Conservation (phyloP, 1,140 invertebrate genomes). For the Copidosoma floridanum region DNA sequence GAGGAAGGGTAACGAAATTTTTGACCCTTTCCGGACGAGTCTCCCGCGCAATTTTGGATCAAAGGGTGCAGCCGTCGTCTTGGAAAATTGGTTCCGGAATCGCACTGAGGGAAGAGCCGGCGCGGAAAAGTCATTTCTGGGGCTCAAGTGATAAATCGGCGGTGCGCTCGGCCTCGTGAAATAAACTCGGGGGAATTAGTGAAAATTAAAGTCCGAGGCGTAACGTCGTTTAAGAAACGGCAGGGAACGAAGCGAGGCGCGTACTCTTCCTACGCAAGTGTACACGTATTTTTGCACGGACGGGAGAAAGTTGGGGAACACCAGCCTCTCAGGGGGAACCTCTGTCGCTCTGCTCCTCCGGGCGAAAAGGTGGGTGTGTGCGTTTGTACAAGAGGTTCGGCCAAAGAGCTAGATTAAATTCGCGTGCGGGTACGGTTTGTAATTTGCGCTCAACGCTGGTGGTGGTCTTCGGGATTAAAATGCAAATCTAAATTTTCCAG, state of each 20-base stretch:
- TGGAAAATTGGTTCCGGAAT: too few species aligned
- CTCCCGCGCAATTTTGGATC: too few species aligned
- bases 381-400: too few species aligned
- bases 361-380: conserved; percentile 8
- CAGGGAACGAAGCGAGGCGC: not conserved
- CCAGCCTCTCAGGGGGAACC: not conserved
- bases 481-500: conserved; percentile 46
- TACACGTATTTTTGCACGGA: too few species aligned
- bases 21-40: too few species aligned
- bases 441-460: conserved; percentile 32
- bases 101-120: too few species aligned
- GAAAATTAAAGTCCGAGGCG: conserved; percentile 11
- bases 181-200: not conserved
- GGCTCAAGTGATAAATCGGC: too few species aligned
- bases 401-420: conserved; percentile 40
- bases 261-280: too few species aligned
- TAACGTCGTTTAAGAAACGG: not conserved
- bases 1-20: too few species aligned
- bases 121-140: too few species aligned
- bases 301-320: not conserved
- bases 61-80: too few species aligned
- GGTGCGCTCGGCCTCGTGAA: too few species aligned
- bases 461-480: conserved; percentile 38
- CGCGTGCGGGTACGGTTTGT: conserved; percentile 31
- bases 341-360: not conserved